phyloP scores from a whole-genome alignment of 2,797 vertebrate species.

The Microchirus variegatus region DNA sequence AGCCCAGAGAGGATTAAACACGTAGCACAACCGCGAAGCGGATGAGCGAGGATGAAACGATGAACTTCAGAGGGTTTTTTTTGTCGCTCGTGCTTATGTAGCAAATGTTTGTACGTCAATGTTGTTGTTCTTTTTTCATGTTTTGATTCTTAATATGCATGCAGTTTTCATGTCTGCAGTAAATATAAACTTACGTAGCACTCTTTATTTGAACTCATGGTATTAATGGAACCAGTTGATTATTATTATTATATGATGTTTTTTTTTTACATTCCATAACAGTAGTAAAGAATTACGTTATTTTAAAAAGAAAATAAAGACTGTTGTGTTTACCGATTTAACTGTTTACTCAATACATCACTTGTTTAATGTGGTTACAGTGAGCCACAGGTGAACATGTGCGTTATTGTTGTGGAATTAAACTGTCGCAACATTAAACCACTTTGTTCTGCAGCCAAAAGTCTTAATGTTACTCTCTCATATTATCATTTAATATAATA shows the following conservation, averaged over 20 bases:
- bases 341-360: neutral
- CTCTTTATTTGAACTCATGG: conserved; percentile 21
- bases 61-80: conserved; percentile 44
- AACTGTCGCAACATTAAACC: too few relatives aligned
- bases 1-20: conserved; percentile 89
- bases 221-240: neutral
- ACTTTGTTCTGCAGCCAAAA: too few relatives aligned
- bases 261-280: conserved; percentile 44
- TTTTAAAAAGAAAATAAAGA: conserved; percentile 45
- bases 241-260: too few relatives aligned
- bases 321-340: conserved; percentile 3
- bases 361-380: too few relatives aligned
- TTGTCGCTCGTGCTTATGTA: conserved; percentile 42
- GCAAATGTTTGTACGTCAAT: conserved; percentile 34
- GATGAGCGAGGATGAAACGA: neutral
- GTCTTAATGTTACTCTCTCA: too few relatives aligned
- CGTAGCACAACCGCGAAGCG: conserved; percentile 73
- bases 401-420: too few relatives aligned
- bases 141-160: conserved; percentile 38
- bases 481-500: too few relatives aligned
- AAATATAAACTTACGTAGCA: conserved; percentile 30
- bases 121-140: neutral
- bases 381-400: too few relatives aligned
- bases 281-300: conserved; percentile 40
- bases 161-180: conserved; percentile 37